Conservation (phyloP, 2,113 vertebrate species). For the Forbesichthys agassizii region DNA sequence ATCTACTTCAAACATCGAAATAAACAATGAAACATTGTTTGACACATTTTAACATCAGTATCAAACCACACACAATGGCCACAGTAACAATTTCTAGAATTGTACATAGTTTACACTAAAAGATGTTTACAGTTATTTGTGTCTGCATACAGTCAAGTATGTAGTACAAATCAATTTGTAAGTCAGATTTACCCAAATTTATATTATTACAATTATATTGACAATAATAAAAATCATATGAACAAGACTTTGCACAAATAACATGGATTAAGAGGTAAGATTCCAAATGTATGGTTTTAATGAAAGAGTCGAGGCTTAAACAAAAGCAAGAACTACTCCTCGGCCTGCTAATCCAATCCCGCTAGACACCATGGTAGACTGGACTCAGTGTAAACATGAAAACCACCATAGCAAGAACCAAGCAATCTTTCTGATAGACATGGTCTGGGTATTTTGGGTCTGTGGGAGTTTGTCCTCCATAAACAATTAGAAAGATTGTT, state of each 20-base stretch:
- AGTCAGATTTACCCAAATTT: not conserved
- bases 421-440: constrained; percentile 23
- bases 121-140: constrained; percentile 23
- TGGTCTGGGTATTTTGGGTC: constrained; percentile 12
- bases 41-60: constrained; percentile 36
- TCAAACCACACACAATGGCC: constrained; percentile 44
- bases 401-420: constrained; percentile 24
- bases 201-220: not conserved
- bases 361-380: constrained; percentile 8
- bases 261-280: not conserved
- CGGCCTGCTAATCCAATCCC: constrained; percentile 10
- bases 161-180: not conserved
- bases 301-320: not conserved
- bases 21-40: constrained; percentile 32
- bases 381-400: constrained; percentile 36
- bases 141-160: not conserved
- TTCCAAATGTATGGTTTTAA: not conserved
- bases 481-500: constrained; percentile 18
- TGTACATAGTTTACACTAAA: constrained; percentile 22
- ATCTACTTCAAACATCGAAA: constrained; percentile 17
- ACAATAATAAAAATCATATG: not conserved
- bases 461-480: not conserved
- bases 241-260: not conserved
- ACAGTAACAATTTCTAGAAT: constrained; percentile 35
- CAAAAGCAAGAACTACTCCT: not conserved